These are phyloP conservation scores for Sminthopsis crassicaudata DNA, from an alignment of 2,113 vertebrate genomes.

Conservation along the genomic window DNA sequence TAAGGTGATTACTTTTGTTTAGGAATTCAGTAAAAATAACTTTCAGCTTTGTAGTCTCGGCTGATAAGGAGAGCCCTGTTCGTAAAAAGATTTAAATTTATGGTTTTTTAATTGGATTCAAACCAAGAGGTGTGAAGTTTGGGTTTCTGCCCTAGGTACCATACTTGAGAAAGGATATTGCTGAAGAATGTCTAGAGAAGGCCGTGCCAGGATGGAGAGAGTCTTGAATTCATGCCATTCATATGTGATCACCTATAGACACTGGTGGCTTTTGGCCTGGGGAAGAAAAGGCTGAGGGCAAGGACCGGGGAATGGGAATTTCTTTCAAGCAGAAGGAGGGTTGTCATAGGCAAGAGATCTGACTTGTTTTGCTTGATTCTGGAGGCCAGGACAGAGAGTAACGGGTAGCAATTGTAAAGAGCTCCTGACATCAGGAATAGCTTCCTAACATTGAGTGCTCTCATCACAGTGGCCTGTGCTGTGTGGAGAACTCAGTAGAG, in stretches of 20 bases:
- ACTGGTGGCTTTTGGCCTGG: neutral
- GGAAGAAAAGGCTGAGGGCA: neutral
- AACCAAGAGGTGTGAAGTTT: neutral
- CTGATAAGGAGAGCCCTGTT: neutral
- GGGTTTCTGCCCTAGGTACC: no score
- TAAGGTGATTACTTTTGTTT: neutral
- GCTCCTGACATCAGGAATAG: neutral
- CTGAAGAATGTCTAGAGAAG: neutral
- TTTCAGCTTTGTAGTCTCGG: neutral
- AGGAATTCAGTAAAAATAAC: neutral
- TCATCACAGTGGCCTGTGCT: neutral
- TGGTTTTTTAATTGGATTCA: neutral
- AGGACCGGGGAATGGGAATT: neutral
- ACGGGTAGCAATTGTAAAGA: neutral
- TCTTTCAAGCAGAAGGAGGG: neutral
- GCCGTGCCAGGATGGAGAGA: neutral
- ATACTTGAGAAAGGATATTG: neutral
- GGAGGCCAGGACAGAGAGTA: neutral
- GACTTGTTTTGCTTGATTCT: neutral
- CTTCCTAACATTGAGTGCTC: neutral
- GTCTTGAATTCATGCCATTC: neutral
- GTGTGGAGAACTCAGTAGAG: no score
- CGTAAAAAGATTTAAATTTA: neutral
- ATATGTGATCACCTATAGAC: neutral
- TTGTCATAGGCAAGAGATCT: neutral